Evolutionary conservation across 1,140 invertebrate genomes (phyloP).

Genomic region (Zaprionus davidi): DNA sequence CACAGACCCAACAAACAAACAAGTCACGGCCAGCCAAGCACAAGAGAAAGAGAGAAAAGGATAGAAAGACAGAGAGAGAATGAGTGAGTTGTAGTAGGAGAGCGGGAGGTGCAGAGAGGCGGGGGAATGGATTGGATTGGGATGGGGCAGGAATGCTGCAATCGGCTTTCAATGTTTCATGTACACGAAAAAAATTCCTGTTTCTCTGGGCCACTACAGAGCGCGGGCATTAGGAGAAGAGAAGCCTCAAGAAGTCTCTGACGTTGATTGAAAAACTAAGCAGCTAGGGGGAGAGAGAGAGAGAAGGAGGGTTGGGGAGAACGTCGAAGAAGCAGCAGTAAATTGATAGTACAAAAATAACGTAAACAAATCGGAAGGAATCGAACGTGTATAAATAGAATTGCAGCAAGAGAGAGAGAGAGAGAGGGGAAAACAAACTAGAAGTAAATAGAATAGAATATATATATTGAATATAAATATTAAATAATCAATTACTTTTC

Average conservation of each 20-base stretch:
- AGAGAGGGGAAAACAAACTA: background rate
- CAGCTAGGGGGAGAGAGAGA: background rate
- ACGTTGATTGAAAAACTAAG: constrained; percentile 57
- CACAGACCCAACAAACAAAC: constrained; percentile 60
- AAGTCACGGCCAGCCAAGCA: constrained; percentile 69
- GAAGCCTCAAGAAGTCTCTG: constrained; percentile 40
- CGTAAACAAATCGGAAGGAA: constrained; percentile 1
- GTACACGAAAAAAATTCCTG: constrained; percentile 44
- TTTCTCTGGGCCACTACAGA: constrained; percentile 36
- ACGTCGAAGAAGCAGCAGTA: constrained; percentile 6
- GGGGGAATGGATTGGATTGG: constrained; percentile 6
- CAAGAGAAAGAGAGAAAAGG: constrained; percentile 10
- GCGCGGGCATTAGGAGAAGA: constrained; percentile 62
- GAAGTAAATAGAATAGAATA: background rate
- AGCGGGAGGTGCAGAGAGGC: constrained; percentile 7
- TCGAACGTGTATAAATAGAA: background rate
- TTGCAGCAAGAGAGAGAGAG: background rate
- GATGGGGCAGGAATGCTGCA: constrained; percentile 53
- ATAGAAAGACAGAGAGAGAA: constrained; percentile 14
- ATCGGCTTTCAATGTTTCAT: constrained; percentile 63
- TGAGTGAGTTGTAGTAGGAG: constrained; percentile 4
- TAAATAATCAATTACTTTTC: too few species aligned
- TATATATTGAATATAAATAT: background rate
- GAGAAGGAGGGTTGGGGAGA: background rate
- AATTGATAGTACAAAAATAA: background rate